Evolutionary conservation across 2,113 vertebrate genomes (phyloP), one percentile per base, ranked within the genome.

Genomic region (Microcebus jonahi): DNA sequence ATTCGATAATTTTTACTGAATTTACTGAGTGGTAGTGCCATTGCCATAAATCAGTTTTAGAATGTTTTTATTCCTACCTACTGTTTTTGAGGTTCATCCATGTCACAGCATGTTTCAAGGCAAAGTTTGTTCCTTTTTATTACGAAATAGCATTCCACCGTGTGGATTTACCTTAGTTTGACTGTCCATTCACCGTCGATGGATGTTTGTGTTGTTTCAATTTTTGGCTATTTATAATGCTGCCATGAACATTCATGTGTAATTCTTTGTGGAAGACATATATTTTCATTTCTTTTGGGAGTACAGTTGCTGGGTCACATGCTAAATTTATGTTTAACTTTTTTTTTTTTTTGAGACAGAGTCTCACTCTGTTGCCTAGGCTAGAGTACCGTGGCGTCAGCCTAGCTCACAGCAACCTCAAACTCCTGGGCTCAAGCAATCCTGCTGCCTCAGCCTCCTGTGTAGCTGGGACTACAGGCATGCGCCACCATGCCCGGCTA

Each of bases 41-140:
- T 92, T 5, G 71, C 63, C 36, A 11, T 84, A 87, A 96, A 55
- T 96, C 50, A 76, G 10, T 77, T 95, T 91, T 50, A 87, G 15
- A 96, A 50, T 45, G 9, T 67, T 79, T 95, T 90, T 59, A 59
- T 50, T 25, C 29, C 36, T 42, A 84, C 2, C 23, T 57, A 86
- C n/a, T 39, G 39, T 9, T 87, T 85, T 76, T 94, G 67, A 94
- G 31, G 25, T 34, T 83, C 29, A 59, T 71, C 76, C 5, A 1
- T 59, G 11, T 59, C 2, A 11, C 27, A 13, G 6, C 73, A n/a
- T 87, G 36, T 86, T 86, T 86, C 59, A 71, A 71, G 70, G 50
- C 50, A 57, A 8, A 17, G 11, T 70, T 76, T 55, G 15, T 65
- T 94, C 39, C 45, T 91, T 65, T 82, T 85, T 31, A 55, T 65